Conservation (phyloP, 2,888 invertebrate species). For the Luperina nickerlii region DNA sequence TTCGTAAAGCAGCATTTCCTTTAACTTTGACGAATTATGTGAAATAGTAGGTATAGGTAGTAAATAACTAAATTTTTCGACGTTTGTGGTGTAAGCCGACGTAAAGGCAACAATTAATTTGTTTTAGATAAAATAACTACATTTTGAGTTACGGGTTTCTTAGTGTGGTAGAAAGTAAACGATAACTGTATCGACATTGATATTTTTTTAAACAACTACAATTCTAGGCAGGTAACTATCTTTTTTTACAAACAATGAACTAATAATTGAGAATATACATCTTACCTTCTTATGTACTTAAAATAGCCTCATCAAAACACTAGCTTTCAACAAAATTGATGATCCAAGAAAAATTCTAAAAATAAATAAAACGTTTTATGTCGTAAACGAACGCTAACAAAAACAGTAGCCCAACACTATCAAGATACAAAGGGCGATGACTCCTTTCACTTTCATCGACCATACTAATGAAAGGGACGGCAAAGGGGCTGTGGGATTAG, state of each 20-base stretch:
- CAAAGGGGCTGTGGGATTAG: background rate
- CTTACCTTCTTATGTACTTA: background rate
- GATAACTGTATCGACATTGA: background rate
- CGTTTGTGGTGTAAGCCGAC: background rate
- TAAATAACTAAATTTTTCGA: background rate
- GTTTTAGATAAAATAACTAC: background rate
- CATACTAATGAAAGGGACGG: slow-evolving; percentile 28
- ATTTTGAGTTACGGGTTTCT: background rate
- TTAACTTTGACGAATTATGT: slow-evolving; percentile 3
- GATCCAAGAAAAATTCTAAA: slow-evolving; percentile 12
- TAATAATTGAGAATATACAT: background rate
- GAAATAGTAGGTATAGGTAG: background rate
- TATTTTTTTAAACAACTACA: background rate
- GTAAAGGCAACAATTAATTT: background rate
- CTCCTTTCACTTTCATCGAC: slow-evolving; percentile 53
- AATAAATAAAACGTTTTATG: slow-evolving; percentile 11
- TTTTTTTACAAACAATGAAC: background rate
- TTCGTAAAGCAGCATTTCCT: background rate
- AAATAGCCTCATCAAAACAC: background rate
- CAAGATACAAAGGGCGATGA: slow-evolving; percentile 47
- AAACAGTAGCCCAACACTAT: slow-evolving; percentile 33
- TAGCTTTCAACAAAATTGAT: slow-evolving; percentile 1
- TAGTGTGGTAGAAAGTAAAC: background rate
- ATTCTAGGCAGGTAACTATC: background rate
- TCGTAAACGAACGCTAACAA: slow-evolving; percentile 25